These are phyloP conservation scores for Steinernema hermaphroditum DNA, from an alignment of 2,888 invertebrate species.

Conservation along the genomic window DNA sequence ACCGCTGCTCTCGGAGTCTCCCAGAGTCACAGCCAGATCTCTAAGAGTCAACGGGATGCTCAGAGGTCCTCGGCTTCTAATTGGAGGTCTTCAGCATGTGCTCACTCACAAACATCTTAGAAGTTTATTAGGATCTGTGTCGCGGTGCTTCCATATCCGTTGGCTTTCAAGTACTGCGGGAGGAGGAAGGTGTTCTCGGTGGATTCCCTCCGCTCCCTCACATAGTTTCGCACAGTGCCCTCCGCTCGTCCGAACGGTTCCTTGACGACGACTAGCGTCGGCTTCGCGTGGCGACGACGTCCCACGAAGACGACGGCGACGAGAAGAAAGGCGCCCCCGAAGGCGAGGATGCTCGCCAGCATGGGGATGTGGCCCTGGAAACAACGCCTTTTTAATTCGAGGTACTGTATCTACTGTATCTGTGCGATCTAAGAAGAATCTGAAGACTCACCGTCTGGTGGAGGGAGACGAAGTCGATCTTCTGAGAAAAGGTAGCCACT, in stretches of 20 bases:
- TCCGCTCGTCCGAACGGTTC: background rate
- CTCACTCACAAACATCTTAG: no score
- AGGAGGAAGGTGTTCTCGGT: constrained; percentile 14
- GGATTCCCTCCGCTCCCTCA: background rate
- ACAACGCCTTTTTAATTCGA: no score
- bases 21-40: no score
- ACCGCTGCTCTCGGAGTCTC: background rate
- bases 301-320: background rate
- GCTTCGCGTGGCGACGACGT: background rate
- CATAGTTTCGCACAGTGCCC: background rate
- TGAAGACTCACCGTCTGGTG: no score
- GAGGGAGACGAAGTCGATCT: no score
- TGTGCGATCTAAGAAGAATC: no score
- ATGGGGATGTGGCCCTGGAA: background rate
- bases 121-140: no score
- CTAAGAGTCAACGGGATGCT: no score
- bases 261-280: background rate
- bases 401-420: no score
- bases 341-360: background rate
- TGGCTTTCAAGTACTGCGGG: background rate
- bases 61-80: no score
- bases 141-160: no score
- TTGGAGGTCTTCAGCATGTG: no score
- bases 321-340: background rate
- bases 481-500: background rate